Evolutionary conservation across 2,888 invertebrate genomes (phyloP).

Genomic region (Macaria liturata): DNA sequence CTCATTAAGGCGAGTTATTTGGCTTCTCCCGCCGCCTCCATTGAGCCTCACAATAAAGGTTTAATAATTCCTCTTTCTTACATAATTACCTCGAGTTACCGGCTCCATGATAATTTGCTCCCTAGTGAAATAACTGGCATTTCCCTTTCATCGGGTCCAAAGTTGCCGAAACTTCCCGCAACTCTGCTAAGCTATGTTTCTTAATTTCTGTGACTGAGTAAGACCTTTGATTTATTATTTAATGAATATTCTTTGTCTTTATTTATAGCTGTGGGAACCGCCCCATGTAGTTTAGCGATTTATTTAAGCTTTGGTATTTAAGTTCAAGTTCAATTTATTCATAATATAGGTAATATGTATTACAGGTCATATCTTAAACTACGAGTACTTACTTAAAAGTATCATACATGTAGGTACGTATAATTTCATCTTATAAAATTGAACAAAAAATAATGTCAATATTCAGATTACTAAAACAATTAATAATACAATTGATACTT

Average conservation of each 20-base stretch:
- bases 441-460: too few relatives aligned
- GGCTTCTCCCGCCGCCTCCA: not conserved
- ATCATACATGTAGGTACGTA: too few relatives aligned
- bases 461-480: too few relatives aligned
- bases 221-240: conserved; percentile 18
- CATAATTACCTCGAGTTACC: not conserved
- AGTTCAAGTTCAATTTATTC: too few relatives aligned
- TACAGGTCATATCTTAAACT: too few relatives aligned
- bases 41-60: conserved; percentile 8
- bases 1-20: not conserved
- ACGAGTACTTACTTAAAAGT: too few relatives aligned
- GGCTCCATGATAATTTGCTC: conserved; percentile 6
- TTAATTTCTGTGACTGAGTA: conserved; percentile 16
- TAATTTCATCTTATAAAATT: too few relatives aligned
- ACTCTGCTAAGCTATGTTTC: conserved; percentile 14
- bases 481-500: too few relatives aligned
- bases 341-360: too few relatives aligned
- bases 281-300: too few relatives aligned
- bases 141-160: conserved; percentile 13
- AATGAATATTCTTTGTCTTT: conserved; percentile 1
- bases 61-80: conserved; percentile 7
- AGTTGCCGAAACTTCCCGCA: conserved; percentile 13
- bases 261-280: not conserved
- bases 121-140: conserved; percentile 12
- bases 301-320: too few relatives aligned